Percentiles rank a stretch among this genome's conserved stretches.
Evolutionary conservation across 2,113 vertebrate genomes (phyloP).

Genomic region (Notarius quadriscutis): DNA sequence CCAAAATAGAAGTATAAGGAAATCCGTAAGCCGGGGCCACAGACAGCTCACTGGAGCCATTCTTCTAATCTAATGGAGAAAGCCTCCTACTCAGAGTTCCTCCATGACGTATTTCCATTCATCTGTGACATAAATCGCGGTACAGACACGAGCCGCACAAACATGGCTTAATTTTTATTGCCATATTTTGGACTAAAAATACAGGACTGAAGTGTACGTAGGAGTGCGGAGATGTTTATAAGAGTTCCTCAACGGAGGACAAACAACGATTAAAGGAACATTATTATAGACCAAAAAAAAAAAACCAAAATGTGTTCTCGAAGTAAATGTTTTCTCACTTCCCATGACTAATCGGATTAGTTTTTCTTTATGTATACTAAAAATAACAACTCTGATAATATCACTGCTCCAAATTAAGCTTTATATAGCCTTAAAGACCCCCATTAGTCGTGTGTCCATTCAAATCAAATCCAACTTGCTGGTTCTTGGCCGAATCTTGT

Average conservation of each 20-base stretch:
- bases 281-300: constrained; percentile 17
- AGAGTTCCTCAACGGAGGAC: constrained; percentile 54
- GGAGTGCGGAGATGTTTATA: constrained; percentile 66
- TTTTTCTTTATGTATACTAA: neutral
- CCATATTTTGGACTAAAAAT: constrained; percentile 71
- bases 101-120: constrained; percentile 71
- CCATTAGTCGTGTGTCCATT: neutral
- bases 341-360: constrained; percentile 4
- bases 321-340: constrained; percentile 34
- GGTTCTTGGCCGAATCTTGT: neutral
- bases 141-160: constrained; percentile 66
- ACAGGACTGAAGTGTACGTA: constrained; percentile 59
- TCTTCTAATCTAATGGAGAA: constrained; percentile 63
- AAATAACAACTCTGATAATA: neutral
- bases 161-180: constrained; percentile 66
- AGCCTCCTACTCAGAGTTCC: constrained; percentile 68
- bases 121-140: constrained; percentile 68
- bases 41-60: constrained; percentile 64
- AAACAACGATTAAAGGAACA: constrained; percentile 45
- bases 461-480: neutral
- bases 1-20: constrained; percentile 69
- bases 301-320: neutral
- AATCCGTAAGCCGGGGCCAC: constrained; percentile 60
- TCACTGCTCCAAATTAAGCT: neutral
- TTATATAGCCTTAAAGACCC: neutral